Evolutionary conservation across 2,888 invertebrate genomes (phyloP).

Genomic region (Oegoconia quadripuncta): DNA sequence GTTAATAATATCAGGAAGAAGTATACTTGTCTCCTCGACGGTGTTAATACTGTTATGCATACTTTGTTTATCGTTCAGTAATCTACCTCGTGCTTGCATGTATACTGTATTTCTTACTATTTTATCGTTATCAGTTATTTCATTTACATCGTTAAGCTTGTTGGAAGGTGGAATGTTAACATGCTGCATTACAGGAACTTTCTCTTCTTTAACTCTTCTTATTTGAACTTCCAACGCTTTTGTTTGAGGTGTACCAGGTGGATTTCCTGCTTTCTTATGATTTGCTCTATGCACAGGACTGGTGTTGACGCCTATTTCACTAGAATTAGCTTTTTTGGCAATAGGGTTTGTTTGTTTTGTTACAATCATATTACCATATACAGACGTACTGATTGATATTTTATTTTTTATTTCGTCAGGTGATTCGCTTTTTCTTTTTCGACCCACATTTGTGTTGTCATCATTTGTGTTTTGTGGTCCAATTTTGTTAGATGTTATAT

Average conservation of each 20-base stretch:
- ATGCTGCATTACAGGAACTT: not conserved
- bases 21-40: too few species aligned
- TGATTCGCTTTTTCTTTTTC: constrained; percentile 63
- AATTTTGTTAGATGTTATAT: too few species aligned
- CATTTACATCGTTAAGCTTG: not conserved
- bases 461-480: too few species aligned
- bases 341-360: constrained; percentile 22
- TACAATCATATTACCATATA: constrained; percentile 19
- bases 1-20: too few species aligned
- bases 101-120: constrained; percentile 63
- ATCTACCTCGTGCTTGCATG: constrained; percentile 60
- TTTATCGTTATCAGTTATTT: constrained; percentile 46
- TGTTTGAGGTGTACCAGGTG: not conserved
- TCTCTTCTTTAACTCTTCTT: constrained; percentile 12
- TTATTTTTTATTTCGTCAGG: constrained; percentile 53
- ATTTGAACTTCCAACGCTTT: too few species aligned
- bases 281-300: constrained; percentile 2
- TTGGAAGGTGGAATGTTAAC: constrained; percentile 3
- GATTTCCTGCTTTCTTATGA: not conserved
- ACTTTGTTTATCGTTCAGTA: constrained; percentile 42
- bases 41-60: not conserved
- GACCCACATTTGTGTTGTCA: too few species aligned
- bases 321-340: constrained; percentile 29
- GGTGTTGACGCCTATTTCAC: constrained; percentile 27
- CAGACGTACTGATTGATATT: constrained; percentile 24